Base-by-base conservation (phyloP, 2,797 vertebrate species). In the Protonibea diacanthus region DNA sequence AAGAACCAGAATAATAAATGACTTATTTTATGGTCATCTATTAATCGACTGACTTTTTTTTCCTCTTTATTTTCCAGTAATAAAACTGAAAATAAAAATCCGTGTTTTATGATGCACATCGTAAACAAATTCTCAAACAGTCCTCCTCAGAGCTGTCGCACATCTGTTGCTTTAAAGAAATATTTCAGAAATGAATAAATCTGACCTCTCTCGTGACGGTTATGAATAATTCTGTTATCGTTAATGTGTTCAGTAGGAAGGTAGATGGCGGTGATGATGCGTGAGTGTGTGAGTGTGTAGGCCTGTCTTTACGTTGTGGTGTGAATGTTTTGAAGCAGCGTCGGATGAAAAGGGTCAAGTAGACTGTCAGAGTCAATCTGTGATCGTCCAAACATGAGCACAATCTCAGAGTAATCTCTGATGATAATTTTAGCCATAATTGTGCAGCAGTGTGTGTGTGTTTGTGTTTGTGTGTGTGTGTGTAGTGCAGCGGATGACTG, bases 401-500 rank as follows among this genome's bases (percentile, higher is more conserved):
- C 61, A 63, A 51, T 69, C 66, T 82, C 23, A 0, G 15, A 80
- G 57, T 73, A 74, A 75, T 78, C 6, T 10, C 23, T 38, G 23
- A 17, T 53, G 68, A 56, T 81, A 17, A 76, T 76, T 83, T 80
- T 61, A 65, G 60, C 45, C 29, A 14, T 61, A 64, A 63, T 53
- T 62, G 51, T 64, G 60, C 38, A n/a, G 45, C 23, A 13, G 0
- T 51, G 42, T 67, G 47, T 65, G 70, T 74, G 71, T 79, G 56
- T 59, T 40, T 68, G 52, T 71, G 38, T 65, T 68, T 70, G 48
- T 27, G 63, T 52, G 48, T 44, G 49, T 42, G 79, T 38, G 48
- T 40, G 25, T 18, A 1, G 40, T 75, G 62, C 57, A 62, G 75
- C 21, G 81, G 85, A 85, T 72, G 77, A 57, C 62, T 79, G 68